Evolutionary conservation across 2,797 vertebrate genomes (phyloP), one percentile per base, ranked within the genome.

Genomic region (Lindbergichthys nudifrons): DNA sequence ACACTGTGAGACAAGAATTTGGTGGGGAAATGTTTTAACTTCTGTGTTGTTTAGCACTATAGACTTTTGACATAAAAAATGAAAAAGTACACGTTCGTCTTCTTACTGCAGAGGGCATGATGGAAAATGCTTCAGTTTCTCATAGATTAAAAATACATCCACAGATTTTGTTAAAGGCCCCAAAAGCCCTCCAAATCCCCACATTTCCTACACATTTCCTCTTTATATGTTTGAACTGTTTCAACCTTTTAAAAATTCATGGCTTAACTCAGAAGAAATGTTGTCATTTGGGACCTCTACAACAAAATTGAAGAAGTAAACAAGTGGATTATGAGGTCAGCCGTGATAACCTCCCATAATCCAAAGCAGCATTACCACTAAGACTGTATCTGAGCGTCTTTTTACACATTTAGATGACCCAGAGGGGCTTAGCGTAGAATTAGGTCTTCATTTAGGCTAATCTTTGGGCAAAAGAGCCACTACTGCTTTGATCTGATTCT

Each of bases 401-500:
- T 36, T 42, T 53, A 42, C 65, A 75, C 41, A 78, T 76, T 71
- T 63, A 65, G 59, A 74, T 75, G 71, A 82, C 63, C 71, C 59
- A 9, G 12, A 67, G 65, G 69, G 67, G 72, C 66, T 80, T 80
- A 68, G 32, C 41, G n/a, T 45, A 51, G 50, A 82, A 73, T 15
- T 65, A 21, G 68, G 53, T 81, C 70, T 85, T 81, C 43, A 85
- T 87, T 75, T 52, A 10, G 63, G 53, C 70, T 66, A 73, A 84
- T 88, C 77, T 83, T 76, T 82, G 60, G 64, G 50, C 74, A 79
- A 63, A 79, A 5, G 43, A 79, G 72, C 62, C 75, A 62, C 63
- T 66, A 63, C 30, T 23, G 65, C 70, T 89, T 86, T 87, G 75
- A 88, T 89, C 56, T 58, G 53, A 79, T 73, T 77, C 75, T 82